Percentiles rank a stretch among this genome's conserved stretches.
phyloP scores from a whole-genome alignment of 2,113 vertebrate species.

The Tylochromis polylepis region DNA sequence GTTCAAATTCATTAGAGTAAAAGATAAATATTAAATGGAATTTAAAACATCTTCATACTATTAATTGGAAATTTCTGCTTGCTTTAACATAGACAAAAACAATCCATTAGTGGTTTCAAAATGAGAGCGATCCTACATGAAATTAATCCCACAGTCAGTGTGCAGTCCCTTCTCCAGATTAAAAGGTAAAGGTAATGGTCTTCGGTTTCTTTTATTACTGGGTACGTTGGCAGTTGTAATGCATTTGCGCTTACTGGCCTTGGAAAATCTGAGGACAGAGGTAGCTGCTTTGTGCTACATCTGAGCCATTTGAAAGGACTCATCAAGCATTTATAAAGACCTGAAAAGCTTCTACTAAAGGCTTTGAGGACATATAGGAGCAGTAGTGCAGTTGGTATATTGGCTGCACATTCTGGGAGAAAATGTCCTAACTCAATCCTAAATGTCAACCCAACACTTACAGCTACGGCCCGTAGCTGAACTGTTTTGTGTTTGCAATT shows the following conservation, averaged over 20 bases:
- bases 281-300: slow-evolving; percentile 44
- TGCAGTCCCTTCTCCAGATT: slow-evolving; percentile 9
- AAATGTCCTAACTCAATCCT: slow-evolving; percentile 1
- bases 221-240: slow-evolving; percentile 7
- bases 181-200: slow-evolving; percentile 40
- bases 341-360: slow-evolving; percentile 43
- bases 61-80: not conserved
- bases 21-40: not conserved
- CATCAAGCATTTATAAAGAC: slow-evolving; percentile 63
- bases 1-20: not conserved
- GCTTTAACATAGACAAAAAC: not conserved
- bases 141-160: slow-evolving; percentile 21
- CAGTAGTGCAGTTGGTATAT: not conserved
- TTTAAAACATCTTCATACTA: not conserved
- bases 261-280: slow-evolving; percentile 25
- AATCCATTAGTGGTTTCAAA: not conserved
- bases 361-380: slow-evolving; percentile 34
- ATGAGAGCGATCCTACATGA: slow-evolving; percentile 24
- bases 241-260: slow-evolving; percentile 18
- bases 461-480: not conserved
- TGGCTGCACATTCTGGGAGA: not conserved
- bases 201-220: slow-evolving; percentile 40
- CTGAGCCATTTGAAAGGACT: slow-evolving; percentile 52
- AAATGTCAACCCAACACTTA: not conserved
- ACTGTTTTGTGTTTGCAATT: not conserved